These are phyloP conservation scores for Strigamia transsilvanica DNA, from an alignment of 2,888 invertebrate species.

Conservation along the genomic window DNA sequence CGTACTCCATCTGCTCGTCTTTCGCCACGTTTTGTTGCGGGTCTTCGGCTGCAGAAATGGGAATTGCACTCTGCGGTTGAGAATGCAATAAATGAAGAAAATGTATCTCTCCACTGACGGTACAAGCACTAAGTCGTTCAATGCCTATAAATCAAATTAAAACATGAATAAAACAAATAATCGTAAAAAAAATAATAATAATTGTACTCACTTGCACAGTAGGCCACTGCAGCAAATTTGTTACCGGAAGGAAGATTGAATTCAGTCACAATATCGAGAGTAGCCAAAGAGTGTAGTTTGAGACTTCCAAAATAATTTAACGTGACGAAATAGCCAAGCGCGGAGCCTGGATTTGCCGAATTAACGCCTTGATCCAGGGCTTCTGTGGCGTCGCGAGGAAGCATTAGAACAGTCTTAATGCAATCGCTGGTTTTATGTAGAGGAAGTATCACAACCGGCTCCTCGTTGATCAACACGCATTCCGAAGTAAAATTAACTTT, in stretches of 20 bases:
- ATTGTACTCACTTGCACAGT: constrained; percentile 77
- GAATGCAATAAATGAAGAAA: constrained; percentile 73
- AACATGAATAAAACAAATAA: background rate
- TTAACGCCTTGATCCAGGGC: constrained; percentile 18
- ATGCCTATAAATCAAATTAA: constrained; percentile 68
- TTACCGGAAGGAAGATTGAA: constrained; percentile 60
- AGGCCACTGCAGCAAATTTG: constrained; percentile 79
- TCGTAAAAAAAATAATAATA: background rate
- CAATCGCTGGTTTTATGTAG: constrained; percentile 58
- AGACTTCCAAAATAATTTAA: constrained; percentile 80
- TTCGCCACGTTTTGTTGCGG: background rate
- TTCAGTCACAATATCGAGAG: constrained; percentile 74
- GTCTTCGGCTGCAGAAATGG: background rate
- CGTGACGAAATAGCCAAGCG: constrained; percentile 70
- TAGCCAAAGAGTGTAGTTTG: constrained; percentile 76
- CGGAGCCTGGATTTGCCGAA: constrained; percentile 56
- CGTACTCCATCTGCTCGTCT: too few relatives aligned
- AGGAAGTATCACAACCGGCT: constrained; percentile 68
- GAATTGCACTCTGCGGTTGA: background rate
- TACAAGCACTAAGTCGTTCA: constrained; percentile 85
- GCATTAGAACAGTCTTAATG: constrained; percentile 59
- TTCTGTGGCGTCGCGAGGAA: constrained; percentile 62
- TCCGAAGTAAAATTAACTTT: constrained; percentile 68
- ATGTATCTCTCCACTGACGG: constrained; percentile 80
- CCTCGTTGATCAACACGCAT: constrained; percentile 69